Base-by-base conservation (phyloP, 2,888 invertebrate species). In the Drosophila quinaria region DNA sequence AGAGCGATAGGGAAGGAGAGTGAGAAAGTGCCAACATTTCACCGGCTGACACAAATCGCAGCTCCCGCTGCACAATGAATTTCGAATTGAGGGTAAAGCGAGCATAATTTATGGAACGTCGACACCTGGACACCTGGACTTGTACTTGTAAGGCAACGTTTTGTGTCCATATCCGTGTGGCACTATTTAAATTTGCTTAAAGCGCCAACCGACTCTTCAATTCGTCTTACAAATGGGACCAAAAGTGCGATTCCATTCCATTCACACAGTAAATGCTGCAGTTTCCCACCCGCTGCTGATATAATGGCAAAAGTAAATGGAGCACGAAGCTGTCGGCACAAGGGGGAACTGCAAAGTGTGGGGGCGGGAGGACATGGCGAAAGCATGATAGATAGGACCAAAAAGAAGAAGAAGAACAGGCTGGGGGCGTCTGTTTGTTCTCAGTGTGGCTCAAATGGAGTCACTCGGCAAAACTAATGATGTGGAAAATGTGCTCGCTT, bases 401-500 rank as follows among this genome's bases (percentile, higher is more conserved):
- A 25, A 4, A 25, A 25, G 25, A 25, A 29, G 29, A 8, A 29
- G 6, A 29, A 35, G 39, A 39, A 29, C 42, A 35, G 47, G 65
- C n/a, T 35, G 22, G 41, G 11, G 52, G 56, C 59, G 60, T 51
- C 73, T 78, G 74, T 68, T 71, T 80, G 77, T 64, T 44, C 80
- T 59, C 77, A 41, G 55, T 70, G 75, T 61, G 67, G 56, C 88
- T 80, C 73, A 76, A 89, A 89, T 89, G 89, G 89, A 84, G 89
- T 84, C 84, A 84, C 84, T 87, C 78, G 80, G 75, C 81, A 78
- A 82, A 87, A 90, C 90, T 91, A 90, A 90, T 91, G 90, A 91
- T 89, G 90, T 89, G 90, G 87, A 90, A 90, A 90, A 90, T 90
- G 80, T 87, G 79, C 75, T 71, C 75, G 75, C 71, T 59, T 51